A percentile compares a stretch with the other conserved stretches of the same genome.
These are phyloP conservation scores for Pogoniulus pusillus DNA, from an alignment of 2,797 vertebrate genomes.

Conservation along the genomic window DNA sequence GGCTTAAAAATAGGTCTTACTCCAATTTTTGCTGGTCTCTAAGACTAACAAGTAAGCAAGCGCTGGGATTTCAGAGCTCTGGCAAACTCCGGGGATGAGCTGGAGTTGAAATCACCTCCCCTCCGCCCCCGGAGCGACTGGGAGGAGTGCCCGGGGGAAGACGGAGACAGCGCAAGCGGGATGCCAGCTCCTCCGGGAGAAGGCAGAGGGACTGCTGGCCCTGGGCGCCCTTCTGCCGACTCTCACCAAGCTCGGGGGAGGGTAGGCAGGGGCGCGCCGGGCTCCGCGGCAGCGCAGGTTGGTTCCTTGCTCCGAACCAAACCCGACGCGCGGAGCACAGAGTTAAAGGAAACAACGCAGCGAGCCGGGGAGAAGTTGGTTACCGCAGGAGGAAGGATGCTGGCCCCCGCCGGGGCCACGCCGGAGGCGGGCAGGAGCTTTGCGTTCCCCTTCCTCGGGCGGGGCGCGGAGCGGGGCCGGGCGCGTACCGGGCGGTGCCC, in stretches of 20 bases:
- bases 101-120: not conserved
- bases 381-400: not conserved
- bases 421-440: no score
- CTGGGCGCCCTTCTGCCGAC: not conserved
- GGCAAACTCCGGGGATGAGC: not conserved
- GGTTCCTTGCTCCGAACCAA: not conserved
- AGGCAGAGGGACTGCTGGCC: not conserved
- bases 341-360: not conserved
- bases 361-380: not conserved
- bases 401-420: not conserved
- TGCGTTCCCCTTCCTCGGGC: not conserved
- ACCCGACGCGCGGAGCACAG: not conserved
- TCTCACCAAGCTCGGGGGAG: not conserved
- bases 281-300: not conserved
- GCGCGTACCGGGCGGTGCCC: not conserved
- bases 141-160: not conserved
- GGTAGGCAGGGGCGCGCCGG: no score
- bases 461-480: not conserved
- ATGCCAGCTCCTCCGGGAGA: not conserved
- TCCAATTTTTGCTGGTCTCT: not conserved
- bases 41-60: not conserved
- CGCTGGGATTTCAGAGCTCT: not conserved
- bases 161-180: not conserved
- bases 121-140: rapidly evolving
- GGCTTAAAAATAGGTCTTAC: not conserved